A percentile compares a stretch with the other conserved stretches of the same genome.
phyloP scores from a whole-genome alignment of 2,888 invertebrate species.

The Acleris holmiana region DNA sequence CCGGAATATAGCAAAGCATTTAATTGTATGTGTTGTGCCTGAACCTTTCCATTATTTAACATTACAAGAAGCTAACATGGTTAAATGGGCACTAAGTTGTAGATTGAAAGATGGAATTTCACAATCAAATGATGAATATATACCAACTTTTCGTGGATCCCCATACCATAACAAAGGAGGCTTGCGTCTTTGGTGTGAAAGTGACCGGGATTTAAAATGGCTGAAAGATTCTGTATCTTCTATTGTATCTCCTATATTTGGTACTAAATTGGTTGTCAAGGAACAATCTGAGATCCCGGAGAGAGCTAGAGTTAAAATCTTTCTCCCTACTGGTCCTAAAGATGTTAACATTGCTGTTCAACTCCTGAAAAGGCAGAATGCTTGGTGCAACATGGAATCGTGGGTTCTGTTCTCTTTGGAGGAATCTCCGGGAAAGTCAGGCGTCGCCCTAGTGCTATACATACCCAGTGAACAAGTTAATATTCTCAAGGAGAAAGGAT shows the following conservation, averaged over 20 bases:
- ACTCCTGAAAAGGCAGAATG: conserved; percentile 22
- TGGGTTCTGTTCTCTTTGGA: conserved; percentile 21
- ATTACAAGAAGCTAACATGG: conserved; percentile 15
- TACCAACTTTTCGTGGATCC: conserved; percentile 21
- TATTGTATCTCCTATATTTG: conserved; percentile 14
- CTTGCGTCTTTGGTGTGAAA: conserved; percentile 25
- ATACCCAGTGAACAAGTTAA: conserved; percentile 19
- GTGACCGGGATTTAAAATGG: conserved; percentile 32
- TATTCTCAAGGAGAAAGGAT: conserved; percentile 9
- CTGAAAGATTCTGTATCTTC: conserved; percentile 10
- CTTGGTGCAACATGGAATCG: conserved; percentile 21
- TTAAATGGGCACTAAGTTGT: conserved; percentile 15
- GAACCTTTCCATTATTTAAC: conserved; percentile 26
- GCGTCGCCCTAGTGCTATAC: conserved; percentile 18
- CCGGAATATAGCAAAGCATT: conserved; percentile 12
- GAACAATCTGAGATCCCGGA: conserved; percentile 8
- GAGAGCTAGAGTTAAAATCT: conserved; percentile 11
- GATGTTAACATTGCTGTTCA: conserved; percentile 1
- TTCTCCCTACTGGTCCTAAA: not conserved
- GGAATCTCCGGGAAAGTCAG: not conserved
- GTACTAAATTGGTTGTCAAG: conserved; percentile 5
- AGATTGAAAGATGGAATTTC: conserved; percentile 9
- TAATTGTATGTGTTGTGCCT: conserved; percentile 16
- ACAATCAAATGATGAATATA: conserved; percentile 8
- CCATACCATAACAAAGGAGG: conserved; percentile 22